Conservation (phyloP, 1,140 invertebrate genomes). For the Conus ventricosus region DNA sequence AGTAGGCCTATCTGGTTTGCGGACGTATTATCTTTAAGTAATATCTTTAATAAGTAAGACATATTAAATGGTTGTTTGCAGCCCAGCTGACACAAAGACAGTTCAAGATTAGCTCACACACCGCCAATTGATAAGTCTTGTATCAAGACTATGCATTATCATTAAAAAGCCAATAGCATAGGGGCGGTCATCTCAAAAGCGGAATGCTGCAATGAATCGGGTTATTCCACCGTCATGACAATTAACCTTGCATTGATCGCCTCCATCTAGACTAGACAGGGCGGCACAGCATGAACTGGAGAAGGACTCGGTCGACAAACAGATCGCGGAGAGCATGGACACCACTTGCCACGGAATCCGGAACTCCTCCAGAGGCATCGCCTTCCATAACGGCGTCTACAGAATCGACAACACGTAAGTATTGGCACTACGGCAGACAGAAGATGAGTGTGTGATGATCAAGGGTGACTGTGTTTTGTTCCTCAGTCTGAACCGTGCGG, state of each 20-base stretch:
- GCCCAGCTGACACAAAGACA: too few species aligned
- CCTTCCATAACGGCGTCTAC: slow-evolving; percentile 92
- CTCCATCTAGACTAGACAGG: slow-evolving; percentile 63
- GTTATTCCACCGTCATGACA: too few species aligned
- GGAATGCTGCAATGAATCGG: too few species aligned
- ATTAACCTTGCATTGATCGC: background rate
- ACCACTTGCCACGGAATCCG: slow-evolving; percentile 86
- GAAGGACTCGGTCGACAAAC: slow-evolving; percentile 90
- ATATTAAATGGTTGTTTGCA: too few species aligned
- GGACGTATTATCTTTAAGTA: too few species aligned
- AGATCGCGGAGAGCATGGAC: slow-evolving; percentile 89
- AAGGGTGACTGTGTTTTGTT: background rate
- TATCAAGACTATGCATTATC: too few species aligned
- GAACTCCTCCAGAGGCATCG: slow-evolving; percentile 88
- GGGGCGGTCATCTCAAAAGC: too few species aligned
- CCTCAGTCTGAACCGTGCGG: slow-evolving; percentile 72
- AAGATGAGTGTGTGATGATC: background rate
- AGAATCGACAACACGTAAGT: slow-evolving; percentile 88
- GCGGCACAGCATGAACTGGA: slow-evolving; percentile 87
- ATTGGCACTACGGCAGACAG: background rate
- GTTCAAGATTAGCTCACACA: too few species aligned
- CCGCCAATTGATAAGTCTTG: too few species aligned
- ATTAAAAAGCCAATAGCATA: too few species aligned
- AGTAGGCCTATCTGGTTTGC: too few species aligned
- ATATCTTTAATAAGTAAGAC: too few species aligned